Conservation (phyloP, 2,797 vertebrate species). For the Gadopsis marmoratus region DNA sequence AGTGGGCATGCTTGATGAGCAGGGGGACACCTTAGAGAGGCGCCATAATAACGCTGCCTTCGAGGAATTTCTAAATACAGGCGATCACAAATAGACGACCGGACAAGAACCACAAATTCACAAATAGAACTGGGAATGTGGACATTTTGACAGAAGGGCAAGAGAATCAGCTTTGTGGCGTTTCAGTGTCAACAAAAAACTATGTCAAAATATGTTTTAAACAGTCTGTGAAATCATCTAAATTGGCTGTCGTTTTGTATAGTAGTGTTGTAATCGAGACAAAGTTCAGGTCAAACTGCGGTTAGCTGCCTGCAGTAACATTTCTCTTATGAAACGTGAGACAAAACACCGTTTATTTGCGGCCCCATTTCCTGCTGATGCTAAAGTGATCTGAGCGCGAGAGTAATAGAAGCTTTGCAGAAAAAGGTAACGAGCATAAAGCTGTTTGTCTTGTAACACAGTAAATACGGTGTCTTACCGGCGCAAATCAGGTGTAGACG, state of each 20-base stretch:
- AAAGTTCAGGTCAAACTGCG: slow-evolving; percentile 43
- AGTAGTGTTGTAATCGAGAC: neutral
- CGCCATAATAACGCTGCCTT: neutral
- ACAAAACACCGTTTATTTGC: neutral
- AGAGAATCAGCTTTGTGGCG: neutral
- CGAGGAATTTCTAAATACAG: neutral
- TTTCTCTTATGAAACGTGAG: slow-evolving; percentile 3
- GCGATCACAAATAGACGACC: neutral
- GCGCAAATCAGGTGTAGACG: neutral
- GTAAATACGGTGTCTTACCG: slow-evolving; percentile 63
- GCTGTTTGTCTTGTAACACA: neutral
- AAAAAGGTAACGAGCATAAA: neutral
- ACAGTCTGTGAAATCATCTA: fast-evolving
- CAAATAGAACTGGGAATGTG: neutral
- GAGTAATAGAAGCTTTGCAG: neutral
- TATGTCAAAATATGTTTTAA: neutral
- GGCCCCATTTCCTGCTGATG: neutral
- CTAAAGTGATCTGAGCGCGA: neutral
- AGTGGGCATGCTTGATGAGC: neutral
- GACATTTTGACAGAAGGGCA: neutral
- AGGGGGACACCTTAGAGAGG: neutral
- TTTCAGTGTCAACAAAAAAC: neutral
- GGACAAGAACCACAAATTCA: neutral
- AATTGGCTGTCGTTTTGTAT: neutral
- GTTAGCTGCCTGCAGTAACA: neutral